phyloP scores from a whole-genome alignment of 2,113 vertebrate genomes.

The Pluvianellus socialis region DNA sequence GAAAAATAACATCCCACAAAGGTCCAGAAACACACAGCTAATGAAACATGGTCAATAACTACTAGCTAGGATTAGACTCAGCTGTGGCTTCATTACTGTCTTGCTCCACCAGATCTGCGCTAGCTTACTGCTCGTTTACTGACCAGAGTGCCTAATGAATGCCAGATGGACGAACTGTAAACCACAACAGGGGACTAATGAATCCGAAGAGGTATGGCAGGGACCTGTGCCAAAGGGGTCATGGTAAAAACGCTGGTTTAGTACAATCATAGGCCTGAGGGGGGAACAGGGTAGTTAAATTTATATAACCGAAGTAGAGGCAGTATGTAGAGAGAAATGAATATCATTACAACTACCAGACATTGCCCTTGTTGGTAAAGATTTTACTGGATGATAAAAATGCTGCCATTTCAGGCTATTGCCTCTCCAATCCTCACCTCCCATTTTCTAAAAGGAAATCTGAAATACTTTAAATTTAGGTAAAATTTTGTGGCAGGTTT shows the following conservation, averaged over 20 bases:
- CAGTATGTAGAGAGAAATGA: neutral
- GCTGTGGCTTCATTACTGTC: neutral
- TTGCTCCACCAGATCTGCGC: neutral
- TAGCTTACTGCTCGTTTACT: neutral
- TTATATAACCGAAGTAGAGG: neutral
- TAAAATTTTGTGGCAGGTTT: neutral
- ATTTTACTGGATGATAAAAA: neutral
- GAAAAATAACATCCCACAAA: neutral
- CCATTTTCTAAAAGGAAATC: neutral
- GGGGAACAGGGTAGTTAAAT: neutral
- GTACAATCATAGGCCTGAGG: neutral
- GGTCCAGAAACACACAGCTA: neutral
- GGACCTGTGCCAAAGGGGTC: neutral
- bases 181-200: neutral
- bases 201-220: neutral
- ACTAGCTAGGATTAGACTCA: neutral
- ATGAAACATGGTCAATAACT: neutral
- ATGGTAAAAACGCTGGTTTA: neutral
- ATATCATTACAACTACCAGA: accelerated
- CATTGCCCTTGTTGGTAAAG: neutral
- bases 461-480: neutral
- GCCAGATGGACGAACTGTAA: neutral
- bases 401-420: neutral
- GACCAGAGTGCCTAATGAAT: neutral
- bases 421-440: neutral